Evolutionary conservation across 2,888 invertebrate genomes (phyloP).

Genomic region (Coecobrya sp.): DNA sequence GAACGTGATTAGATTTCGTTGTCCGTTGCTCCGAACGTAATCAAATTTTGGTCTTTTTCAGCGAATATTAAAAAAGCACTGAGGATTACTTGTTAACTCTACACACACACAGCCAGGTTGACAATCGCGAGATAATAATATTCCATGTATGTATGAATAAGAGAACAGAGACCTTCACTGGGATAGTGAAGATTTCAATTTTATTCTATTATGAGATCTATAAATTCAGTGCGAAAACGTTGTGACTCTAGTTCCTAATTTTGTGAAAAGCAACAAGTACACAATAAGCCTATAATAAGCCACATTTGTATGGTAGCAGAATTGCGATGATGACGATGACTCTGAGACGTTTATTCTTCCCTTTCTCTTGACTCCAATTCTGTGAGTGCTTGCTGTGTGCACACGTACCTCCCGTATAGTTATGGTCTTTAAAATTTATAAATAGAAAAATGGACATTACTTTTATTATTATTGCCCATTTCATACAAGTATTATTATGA

Average conservation of each 20-base stretch:
- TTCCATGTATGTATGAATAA: neutral
- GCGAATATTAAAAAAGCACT: constrained; percentile 26
- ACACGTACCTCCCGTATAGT: neutral
- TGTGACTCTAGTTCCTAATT: neutral
- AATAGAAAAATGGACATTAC: neutral
- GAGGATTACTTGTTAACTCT: neutral
- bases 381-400: neutral
- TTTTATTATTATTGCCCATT: neutral
- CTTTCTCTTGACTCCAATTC: neutral
- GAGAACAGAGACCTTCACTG: neutral
- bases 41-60: constrained; percentile 40
- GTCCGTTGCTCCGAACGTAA: constrained; percentile 17
- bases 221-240: neutral
- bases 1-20: constrained; percentile 47
- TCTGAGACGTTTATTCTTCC: neutral
- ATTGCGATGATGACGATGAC: neutral
- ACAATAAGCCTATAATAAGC: neutral
- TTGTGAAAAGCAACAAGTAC: constrained; percentile 45
- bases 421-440: constrained; percentile 18
- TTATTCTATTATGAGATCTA: constrained; percentile 1
- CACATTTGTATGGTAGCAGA: neutral
- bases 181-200: neutral
- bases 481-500: neutral
- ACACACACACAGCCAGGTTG: neutral
- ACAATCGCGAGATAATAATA: neutral